Percentiles rank a stretch among this genome's conserved stretches.
Evolutionary conservation across 2,888 invertebrate genomes (phyloP).

Genomic region (Rhingia rostrata): DNA sequence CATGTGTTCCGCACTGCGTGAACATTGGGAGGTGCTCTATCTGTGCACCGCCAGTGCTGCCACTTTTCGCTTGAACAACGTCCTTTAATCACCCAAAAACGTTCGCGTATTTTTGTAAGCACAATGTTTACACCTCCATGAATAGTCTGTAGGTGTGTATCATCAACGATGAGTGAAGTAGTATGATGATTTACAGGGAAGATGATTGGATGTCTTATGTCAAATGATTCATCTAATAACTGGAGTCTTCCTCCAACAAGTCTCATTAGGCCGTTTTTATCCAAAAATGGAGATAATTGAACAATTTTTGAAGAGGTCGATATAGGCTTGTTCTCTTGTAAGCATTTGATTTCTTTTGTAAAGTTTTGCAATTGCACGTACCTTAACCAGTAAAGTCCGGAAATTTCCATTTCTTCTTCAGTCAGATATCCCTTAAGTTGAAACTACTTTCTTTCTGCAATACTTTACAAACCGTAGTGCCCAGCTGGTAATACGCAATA

Average conservation of each 20-base stretch:
- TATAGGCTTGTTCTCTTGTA: constrained; percentile 12
- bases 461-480: not conserved
- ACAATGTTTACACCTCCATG: constrained; percentile 24
- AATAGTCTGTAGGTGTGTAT: constrained; percentile 21
- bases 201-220: constrained; percentile 24
- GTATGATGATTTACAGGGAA: constrained; percentile 9
- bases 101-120: not conserved
- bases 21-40: too few species aligned
- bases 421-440: not conserved
- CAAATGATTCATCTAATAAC: not conserved
- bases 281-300: constrained; percentile 30
- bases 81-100: constrained; percentile 26
- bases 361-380: constrained; percentile 18
- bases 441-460: not conserved
- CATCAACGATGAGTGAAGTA: constrained; percentile 25
- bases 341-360: constrained; percentile 38
- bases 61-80: too few species aligned
- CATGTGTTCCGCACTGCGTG: too few species aligned
- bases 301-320: constrained; percentile 18
- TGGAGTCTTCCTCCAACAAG: constrained; percentile 15
- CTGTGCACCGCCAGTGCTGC: too few species aligned
- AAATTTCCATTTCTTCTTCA: not conserved
- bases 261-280: constrained; percentile 24
- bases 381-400: constrained; percentile 33
- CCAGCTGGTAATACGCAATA: not conserved